Evolutionary conservation across 92 coral and sea anemone species (phyloP).

Genomic region (Porites divaricata): DNA sequence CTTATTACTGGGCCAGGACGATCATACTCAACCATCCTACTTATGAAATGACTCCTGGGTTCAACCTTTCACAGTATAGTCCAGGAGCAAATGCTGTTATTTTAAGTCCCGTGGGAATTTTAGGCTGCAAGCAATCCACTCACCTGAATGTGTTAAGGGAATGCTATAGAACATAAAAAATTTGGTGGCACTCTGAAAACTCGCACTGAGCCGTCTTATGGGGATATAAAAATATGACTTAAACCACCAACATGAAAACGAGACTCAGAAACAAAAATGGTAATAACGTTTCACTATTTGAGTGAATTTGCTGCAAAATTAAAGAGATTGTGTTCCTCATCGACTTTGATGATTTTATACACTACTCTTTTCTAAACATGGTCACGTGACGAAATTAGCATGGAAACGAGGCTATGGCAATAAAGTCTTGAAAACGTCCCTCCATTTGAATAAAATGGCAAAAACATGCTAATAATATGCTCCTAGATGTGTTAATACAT

Average conservation of each 20-base stretch:
- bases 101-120: conserved; percentile 18
- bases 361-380: not conserved
- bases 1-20: no score
- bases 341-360: not conserved
- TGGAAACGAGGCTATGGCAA: conserved; percentile 32
- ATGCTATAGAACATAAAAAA: not conserved
- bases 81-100: no score
- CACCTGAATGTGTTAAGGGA: not conserved
- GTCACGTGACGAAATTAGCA: conserved; percentile 19
- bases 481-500: no score
- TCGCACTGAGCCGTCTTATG: conserved; percentile 2
- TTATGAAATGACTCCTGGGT: no score
- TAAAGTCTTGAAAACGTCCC: not conserved
- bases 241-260: conserved; percentile 17
- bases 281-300: not conserved
- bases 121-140: conserved; percentile 16
- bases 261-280: conserved; percentile 11
- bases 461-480: not conserved
- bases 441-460: not conserved
- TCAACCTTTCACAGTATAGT: no score
- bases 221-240: conserved; percentile 15
- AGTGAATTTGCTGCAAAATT: not conserved
- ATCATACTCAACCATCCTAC: no score
- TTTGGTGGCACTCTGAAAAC: conserved; percentile 15
- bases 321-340: not conserved